Evolutionary conservation across 2,888 invertebrate genomes (phyloP).

Genomic region (Aporophyla nigra): DNA sequence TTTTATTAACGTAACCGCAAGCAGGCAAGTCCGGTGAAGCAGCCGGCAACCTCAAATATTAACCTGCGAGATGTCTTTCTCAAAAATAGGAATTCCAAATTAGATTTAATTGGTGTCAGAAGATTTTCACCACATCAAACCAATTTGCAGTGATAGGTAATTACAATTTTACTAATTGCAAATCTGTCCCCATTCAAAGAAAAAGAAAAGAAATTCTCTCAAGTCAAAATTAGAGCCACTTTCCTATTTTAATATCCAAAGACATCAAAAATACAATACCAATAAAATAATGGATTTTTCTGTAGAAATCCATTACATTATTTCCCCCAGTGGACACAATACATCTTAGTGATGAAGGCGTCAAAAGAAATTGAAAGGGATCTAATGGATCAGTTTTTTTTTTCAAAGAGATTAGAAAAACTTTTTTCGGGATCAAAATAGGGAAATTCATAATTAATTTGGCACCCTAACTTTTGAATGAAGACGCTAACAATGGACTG

Average conservation of each 20-base stretch:
- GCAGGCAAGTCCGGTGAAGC: too few species aligned
- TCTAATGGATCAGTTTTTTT: conserved; percentile 75
- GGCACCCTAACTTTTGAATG: conserved; percentile 66
- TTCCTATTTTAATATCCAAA: conserved; percentile 17
- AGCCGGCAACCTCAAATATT: too few species aligned
- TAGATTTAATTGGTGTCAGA: neutral
- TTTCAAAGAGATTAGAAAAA: conserved; percentile 73
- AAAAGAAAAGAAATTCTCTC: neutral
- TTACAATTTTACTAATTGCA: conserved; percentile 1
- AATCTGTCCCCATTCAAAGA: neutral
- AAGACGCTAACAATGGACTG: conserved; percentile 52
- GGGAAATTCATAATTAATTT: conserved; percentile 76
- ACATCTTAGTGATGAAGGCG: conserved; percentile 67
- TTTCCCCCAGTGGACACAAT: conserved; percentile 67
- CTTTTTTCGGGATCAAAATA: conserved; percentile 67
- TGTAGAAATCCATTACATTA: conserved; percentile 64
- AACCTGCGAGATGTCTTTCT: too few species aligned
- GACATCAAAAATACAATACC: conserved; percentile 50
- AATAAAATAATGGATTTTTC: conserved; percentile 68
- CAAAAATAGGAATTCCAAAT: too few species aligned
- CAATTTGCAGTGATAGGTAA: neutral
- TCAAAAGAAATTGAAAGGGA: conserved; percentile 73
- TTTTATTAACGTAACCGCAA: too few species aligned
- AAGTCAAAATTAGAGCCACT: conserved; percentile 23
- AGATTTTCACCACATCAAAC: neutral